Base-by-base conservation (phyloP, 2,113 vertebrate species). In the Tautogolabrus adspersus region DNA sequence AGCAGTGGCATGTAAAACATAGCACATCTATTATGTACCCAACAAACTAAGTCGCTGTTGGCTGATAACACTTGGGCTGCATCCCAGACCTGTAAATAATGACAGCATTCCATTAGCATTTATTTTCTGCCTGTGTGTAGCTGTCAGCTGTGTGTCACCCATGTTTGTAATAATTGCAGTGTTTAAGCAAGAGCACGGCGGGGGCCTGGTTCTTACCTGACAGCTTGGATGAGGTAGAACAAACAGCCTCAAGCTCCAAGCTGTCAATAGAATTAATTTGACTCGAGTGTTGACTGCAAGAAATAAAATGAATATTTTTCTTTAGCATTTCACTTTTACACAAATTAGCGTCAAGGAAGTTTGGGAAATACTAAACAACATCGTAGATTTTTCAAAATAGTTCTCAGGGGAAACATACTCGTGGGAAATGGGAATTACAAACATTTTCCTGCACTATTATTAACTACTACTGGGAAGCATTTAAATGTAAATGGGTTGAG, bases 1-100 rank as follows among this genome's bases (percentile, higher is more conserved):
- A 92, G 93, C 90, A 85, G 87, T 89, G 91, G 85, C 88, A 87
- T 93, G 91, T 94, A 91, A 90, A 93, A 93, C 91, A 93, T 85
- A 87, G 85, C 88, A 90, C 88, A 84, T 92, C 90, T 90, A 87
- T 93, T 93, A 90, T 93, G 88, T 82, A 90, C 85, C 90, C 90
- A 93, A 93, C 86, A 91, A 93, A 90, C 87, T 75, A 82, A 83
- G 81, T 81, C 65, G 54, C 79, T 85, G 68, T 83, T 88, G 91
- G 87, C 88, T 91, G 89, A 93, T 93, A 91, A 87, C 81, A 86
- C 84, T 92, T 90, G 84, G 92, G 85, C 81, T 37, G 4, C 77
- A 71, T 92, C 89, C 91, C 91, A 92, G 91, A 77, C 73, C 79
- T 92, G 87, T 92, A 93, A 89, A 90, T 90, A 91, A 92, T 92